Base-by-base conservation (phyloP, 1,140 invertebrate species). In the Harlomillsia oculata region DNA sequence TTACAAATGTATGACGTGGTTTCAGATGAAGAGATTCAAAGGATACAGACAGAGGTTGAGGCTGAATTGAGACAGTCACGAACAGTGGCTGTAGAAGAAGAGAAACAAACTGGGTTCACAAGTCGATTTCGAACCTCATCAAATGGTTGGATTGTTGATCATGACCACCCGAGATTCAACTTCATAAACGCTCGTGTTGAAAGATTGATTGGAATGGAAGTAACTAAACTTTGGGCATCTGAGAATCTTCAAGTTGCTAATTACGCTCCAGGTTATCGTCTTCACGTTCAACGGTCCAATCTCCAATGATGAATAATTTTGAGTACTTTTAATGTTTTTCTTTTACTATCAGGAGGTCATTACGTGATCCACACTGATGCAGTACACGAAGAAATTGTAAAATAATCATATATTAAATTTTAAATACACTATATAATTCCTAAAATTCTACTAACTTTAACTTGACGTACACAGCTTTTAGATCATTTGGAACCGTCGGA, bases 1-100 rank as follows among this genome's bases (percentile, higher is more conserved):
- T 2, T 61, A 3, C 59, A 61, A 53, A 25, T 53, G 1, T 57
- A 61, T 23, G 44, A 61, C 25, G 44, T 56, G 18, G 6, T 61
- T 1, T 18, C 26, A 1, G 36, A 56, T 5, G 14, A 14, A 11
- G 34, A 61, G 23, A 41, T 53, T 16, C n/a, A 2, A 14, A 1
- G n/a, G 5, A 13, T 53, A 8, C 23, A 36, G 30, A 13, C 2
- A 23, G 48, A 46, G 53, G 48, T 56, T 1, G 16, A 48, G 23
- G n/a, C 30, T 0, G 49, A 48, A n/a, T 46, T 53, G 21, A 18
- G 43, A 26, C 13, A 20, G 25, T 56, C 53, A 2, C 30, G 37
- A 40, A 56, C 49, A 2, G n/a, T 43, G 5, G 46, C 34, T 16
- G 3, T 16, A 5, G 6, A 36, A 11, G 23, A 14, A n/a, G 16